Conservation (phyloP, 2,113 vertebrate species). For the Nipponia nippon region DNA sequence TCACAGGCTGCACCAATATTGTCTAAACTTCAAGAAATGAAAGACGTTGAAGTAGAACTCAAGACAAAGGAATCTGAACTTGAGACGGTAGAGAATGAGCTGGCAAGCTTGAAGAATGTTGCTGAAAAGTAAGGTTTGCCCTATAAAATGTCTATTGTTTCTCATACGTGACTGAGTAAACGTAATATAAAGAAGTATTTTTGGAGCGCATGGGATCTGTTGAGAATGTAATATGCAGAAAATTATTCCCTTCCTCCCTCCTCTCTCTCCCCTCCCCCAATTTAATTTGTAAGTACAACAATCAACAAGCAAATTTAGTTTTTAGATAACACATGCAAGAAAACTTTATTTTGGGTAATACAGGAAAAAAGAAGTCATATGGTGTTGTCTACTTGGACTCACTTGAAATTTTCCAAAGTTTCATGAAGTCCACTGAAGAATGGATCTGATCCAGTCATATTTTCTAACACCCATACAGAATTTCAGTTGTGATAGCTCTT, state of each 20-base stretch:
- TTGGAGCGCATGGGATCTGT: neutral
- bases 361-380: neutral
- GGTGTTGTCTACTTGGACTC: neutral
- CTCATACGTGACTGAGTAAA: neutral
- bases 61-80: constrained; percentile 80
- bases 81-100: constrained; percentile 71
- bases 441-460: neutral
- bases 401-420: neutral
- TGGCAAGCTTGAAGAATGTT: constrained; percentile 76
- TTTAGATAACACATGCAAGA: neutral
- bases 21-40: constrained; percentile 84
- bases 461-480: neutral
- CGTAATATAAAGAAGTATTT: neutral
- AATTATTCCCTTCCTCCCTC: neutral
- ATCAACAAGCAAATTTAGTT: neutral
- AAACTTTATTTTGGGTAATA: neutral
- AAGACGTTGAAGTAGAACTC: constrained; percentile 74
- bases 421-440: neutral
- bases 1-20: constrained; percentile 81
- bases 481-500: neutral
- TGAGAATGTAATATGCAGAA: neutral
- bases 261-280: neutral
- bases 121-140: constrained; percentile 83
- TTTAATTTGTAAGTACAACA: neutral
- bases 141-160: neutral